These are phyloP conservation scores for Bedellia somnulentella DNA, from an alignment of 2,888 invertebrate species.

Conservation along the genomic window DNA sequence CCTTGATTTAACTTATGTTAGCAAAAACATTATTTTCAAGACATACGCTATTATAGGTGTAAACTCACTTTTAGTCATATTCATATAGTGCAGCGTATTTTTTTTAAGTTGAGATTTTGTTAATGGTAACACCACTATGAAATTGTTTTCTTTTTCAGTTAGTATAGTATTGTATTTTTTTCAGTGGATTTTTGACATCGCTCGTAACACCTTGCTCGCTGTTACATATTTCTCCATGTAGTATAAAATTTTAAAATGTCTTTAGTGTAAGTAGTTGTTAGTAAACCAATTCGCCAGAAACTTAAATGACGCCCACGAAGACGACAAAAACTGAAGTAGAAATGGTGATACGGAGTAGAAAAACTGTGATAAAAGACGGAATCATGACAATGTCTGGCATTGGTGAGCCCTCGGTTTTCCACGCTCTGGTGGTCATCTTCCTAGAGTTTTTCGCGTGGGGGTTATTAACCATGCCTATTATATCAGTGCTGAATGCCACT, in stretches of 20 bases:
- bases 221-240: slow-evolving; percentile 30
- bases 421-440: slow-evolving; percentile 98
- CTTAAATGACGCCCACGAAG: slow-evolving; percentile 72
- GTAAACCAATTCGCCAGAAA: too few species aligned
- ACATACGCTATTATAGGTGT: too few species aligned
- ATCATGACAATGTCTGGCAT: slow-evolving; percentile 87
- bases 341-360: slow-evolving; percentile 83
- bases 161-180: too few species aligned
- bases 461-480: slow-evolving; percentile 95
- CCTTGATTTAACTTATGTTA: too few species aligned
- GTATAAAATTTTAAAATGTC: slow-evolving; percentile 44
- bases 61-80: too few species aligned
- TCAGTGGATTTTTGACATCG: slow-evolving; percentile 54
- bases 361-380: slow-evolving; percentile 85
- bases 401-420: slow-evolving; percentile 95
- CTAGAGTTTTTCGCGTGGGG: slow-evolving; percentile 99
- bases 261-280: slow-evolving; percentile 43
- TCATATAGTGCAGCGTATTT: background rate
- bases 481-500: slow-evolving; percentile 90
- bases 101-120: background rate
- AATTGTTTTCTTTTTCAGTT: slow-evolving; percentile 42
- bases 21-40: too few species aligned
- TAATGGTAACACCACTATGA: slow-evolving; percentile 29
- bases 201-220: slow-evolving; percentile 12
- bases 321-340: slow-evolving; percentile 87